These are phyloP conservation scores for Periophthalmus modestus DNA, from an alignment of 2,113 vertebrate species.

Conservation along the genomic window DNA sequence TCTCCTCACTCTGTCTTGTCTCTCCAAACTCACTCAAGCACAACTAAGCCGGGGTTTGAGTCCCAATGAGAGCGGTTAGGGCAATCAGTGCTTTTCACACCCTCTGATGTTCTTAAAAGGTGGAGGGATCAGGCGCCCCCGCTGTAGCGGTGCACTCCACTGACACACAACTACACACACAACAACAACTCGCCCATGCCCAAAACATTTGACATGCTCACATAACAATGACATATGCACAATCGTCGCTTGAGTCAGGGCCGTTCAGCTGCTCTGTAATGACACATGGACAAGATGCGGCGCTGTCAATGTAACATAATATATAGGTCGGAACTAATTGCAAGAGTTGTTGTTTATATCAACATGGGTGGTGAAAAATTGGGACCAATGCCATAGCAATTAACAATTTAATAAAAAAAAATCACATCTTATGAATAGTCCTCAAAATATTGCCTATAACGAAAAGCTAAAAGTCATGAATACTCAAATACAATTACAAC, in stretches of 20 bases:
- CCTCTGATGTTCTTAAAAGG: slow-evolving; percentile 78
- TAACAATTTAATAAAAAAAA: neutral
- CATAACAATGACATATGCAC: slow-evolving; percentile 20
- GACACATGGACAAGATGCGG: neutral
- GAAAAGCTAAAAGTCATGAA: too few species aligned
- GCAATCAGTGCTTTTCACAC: slow-evolving; percentile 79
- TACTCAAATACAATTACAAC: too few species aligned
- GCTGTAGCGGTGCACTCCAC: slow-evolving; percentile 57
- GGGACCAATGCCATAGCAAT: neutral
- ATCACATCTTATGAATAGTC: too few species aligned
- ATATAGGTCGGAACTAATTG: neutral
- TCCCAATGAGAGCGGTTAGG: slow-evolving; percentile 77
- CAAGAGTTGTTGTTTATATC: neutral
- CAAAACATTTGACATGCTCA: slow-evolving; percentile 17
- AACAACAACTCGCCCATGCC: slow-evolving; percentile 11
- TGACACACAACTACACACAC: slow-evolving; percentile 32
- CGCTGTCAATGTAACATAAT: slow-evolving; percentile 8
- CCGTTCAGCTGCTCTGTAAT: neutral
- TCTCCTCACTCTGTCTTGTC: slow-evolving; percentile 52
- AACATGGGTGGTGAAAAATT: neutral
- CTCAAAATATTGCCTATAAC: too few species aligned
- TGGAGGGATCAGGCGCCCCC: slow-evolving; percentile 74
- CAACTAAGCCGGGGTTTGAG: slow-evolving; percentile 76
- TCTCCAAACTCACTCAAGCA: slow-evolving; percentile 74
- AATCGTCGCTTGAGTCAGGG: neutral